A percentile compares a stretch with the other conserved stretches of the same genome.
These are phyloP conservation scores for Sander lucioperca DNA, from an alignment of 2,113 vertebrate species.

Conservation along the genomic window DNA sequence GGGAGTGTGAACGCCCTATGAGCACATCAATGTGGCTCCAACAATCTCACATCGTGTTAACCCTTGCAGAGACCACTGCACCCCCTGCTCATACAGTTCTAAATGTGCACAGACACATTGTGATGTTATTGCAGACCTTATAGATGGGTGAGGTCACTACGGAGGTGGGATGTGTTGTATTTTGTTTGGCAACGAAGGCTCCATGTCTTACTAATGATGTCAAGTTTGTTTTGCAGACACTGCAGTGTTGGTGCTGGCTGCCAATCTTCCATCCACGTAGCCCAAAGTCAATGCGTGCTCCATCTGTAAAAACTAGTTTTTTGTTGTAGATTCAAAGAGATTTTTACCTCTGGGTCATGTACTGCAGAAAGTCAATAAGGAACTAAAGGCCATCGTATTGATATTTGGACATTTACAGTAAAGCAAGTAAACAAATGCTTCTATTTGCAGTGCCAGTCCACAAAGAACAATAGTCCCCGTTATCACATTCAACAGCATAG, in stretches of 20 bases:
- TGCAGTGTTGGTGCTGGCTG: conserved; percentile 36
- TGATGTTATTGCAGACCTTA: conserved; percentile 15
- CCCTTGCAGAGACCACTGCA: conserved; percentile 18
- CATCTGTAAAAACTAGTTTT: conserved; percentile 23
- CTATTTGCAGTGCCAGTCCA: neutral
- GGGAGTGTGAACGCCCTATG: conserved; percentile 76
- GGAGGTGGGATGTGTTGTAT: conserved; percentile 42
- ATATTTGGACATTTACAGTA: conserved; percentile 28
- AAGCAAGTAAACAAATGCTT: conserved; percentile 16
- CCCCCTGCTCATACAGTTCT: neutral
- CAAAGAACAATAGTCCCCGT: neutral
- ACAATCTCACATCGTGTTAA: conserved; percentile 53
- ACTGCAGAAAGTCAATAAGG: neutral
- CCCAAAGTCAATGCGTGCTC: conserved; percentile 30
- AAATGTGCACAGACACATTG: conserved; percentile 6
- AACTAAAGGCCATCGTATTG: neutral
- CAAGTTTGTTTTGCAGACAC: conserved; percentile 58
- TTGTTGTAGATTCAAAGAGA: conserved; percentile 3
- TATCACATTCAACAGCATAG: neutral
- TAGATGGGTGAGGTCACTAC: conserved; percentile 56
- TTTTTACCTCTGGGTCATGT: conserved; percentile 6
- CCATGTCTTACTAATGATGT: conserved; percentile 61
- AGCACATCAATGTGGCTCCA: conserved; percentile 59
- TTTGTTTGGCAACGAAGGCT: conserved; percentile 56
- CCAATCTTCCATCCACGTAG: conserved; percentile 13